phyloP scores from a whole-genome alignment of 1,140 invertebrate genomes.

The Euwallacea fornicatus region DNA sequence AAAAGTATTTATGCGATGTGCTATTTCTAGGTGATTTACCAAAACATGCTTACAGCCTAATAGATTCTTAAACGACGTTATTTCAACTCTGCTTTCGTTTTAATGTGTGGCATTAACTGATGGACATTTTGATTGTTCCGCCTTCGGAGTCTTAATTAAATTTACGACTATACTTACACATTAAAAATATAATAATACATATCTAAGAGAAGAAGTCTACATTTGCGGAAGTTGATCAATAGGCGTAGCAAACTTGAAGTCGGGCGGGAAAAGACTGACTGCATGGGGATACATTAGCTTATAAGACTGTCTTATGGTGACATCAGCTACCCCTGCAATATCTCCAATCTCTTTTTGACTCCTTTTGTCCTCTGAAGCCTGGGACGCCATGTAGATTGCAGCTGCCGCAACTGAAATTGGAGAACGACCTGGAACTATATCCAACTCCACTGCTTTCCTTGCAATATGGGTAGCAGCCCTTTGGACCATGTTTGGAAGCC shows the following conservation, averaged over 20 bases:
- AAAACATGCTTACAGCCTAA: too few species aligned
- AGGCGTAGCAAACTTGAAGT: slow-evolving; percentile 94
- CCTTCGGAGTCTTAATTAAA: too few species aligned
- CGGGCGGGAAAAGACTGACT: slow-evolving; percentile 88
- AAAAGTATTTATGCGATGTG: too few species aligned
- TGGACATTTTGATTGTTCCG: too few species aligned
- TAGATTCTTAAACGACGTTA: too few species aligned
- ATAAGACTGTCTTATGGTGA: slow-evolving; percentile 97
- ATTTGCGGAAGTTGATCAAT: slow-evolving; percentile 92
- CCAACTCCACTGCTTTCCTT: slow-evolving; percentile 92
- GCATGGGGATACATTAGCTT: slow-evolving; percentile 97
- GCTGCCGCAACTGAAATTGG: slow-evolving; percentile 99
- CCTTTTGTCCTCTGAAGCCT: slow-evolving; percentile 93
- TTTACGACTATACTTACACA: too few species aligned
- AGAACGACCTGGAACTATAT: slow-evolving; percentile 97
- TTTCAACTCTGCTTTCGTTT: too few species aligned
- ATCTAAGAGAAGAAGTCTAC: slow-evolving; percentile 54
- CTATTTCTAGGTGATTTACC: too few species aligned
- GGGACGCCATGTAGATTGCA: slow-evolving; percentile 99
- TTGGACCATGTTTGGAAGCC: slow-evolving; percentile 89
- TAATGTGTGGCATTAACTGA: too few species aligned
- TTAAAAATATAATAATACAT: too few species aligned
- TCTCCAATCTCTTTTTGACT: slow-evolving; percentile 98
- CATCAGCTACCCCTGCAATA: slow-evolving; percentile 97
- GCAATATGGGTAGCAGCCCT: slow-evolving; percentile 96